Conservation (phyloP, 2,113 vertebrate genomes). For the Oryzias javanicus region DNA sequence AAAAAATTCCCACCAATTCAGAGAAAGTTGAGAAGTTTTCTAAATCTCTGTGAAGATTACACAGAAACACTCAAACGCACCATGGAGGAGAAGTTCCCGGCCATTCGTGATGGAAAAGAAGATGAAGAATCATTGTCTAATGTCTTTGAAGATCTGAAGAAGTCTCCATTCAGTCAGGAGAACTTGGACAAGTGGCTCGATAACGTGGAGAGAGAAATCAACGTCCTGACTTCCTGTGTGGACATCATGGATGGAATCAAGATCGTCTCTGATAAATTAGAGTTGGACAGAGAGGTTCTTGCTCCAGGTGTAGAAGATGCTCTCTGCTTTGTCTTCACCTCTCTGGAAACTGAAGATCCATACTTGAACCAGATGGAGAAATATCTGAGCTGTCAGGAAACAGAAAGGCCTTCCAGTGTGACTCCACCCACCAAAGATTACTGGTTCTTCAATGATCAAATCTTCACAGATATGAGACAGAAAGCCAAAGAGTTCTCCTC, state of each 20-base stretch:
- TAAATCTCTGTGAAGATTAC: neutral
- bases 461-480: neutral
- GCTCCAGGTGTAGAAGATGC: neutral
- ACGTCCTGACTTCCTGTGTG: no score
- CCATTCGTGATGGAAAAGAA: slow-evolving; percentile 2
- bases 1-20: slow-evolving; percentile 32
- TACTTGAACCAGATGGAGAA: no score
- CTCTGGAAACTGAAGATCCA: neutral
- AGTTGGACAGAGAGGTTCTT: no score
- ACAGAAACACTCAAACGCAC: neutral
- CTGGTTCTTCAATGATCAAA: no score
- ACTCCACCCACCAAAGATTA: no score
- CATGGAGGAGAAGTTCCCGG: neutral
- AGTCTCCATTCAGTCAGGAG: neutral
- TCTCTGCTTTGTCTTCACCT: slow-evolving; percentile 11
- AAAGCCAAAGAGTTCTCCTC: neutral
- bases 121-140: neutral
- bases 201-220: no score
- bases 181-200: slow-evolving; percentile 20
- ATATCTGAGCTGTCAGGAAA: no score
- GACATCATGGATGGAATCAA: no score
- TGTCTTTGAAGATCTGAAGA: neutral
- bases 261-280: no score
- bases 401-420: no score
- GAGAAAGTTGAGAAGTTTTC: slow-evolving; percentile 10